A percentile compares a stretch with the other conserved stretches of the same genome.
Evolutionary conservation across 2,888 invertebrate species (phyloP).

Genomic region (Watsonalla cultraria): DNA sequence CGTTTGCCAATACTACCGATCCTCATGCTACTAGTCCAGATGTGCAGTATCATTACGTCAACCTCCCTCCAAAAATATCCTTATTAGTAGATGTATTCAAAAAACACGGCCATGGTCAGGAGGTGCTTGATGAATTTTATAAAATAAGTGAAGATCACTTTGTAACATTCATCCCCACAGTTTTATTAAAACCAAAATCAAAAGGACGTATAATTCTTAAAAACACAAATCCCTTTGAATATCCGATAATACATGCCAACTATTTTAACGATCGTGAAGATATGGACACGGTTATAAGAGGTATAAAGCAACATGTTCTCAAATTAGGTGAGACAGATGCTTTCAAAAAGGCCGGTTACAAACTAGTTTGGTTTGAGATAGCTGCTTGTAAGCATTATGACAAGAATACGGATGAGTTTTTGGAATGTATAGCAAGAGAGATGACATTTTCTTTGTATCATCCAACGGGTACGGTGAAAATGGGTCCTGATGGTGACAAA

Average conservation of each 20-base stretch:
- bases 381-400: conserved; percentile 42
- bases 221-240: conserved; percentile 81
- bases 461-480: conserved; percentile 82
- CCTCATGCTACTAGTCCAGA: conserved; percentile 42
- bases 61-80: conserved; percentile 35
- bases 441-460: conserved; percentile 80
- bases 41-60: conserved; percentile 45
- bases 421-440: conserved; percentile 44
- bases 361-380: conserved; percentile 46
- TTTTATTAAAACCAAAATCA: conserved; percentile 83
- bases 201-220: conserved; percentile 82
- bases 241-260: conserved; percentile 81
- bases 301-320: conserved; percentile 33
- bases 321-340: conserved; percentile 40
- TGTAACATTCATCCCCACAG: conserved; percentile 68
- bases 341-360: conserved; percentile 38
- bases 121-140: conserved; percentile 33
- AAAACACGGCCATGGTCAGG: conserved; percentile 37
- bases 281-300: conserved; percentile 41
- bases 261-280: conserved; percentile 80
- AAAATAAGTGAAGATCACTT: conserved; percentile 39
- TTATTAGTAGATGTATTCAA: conserved; percentile 39
- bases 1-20: conserved; percentile 50
- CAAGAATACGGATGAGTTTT: conserved; percentile 34
- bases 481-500: conserved; percentile 73